Evolutionary conservation across 2,888 invertebrate species (phyloP).

Genomic region (Crocallis elinguaria): DNA sequence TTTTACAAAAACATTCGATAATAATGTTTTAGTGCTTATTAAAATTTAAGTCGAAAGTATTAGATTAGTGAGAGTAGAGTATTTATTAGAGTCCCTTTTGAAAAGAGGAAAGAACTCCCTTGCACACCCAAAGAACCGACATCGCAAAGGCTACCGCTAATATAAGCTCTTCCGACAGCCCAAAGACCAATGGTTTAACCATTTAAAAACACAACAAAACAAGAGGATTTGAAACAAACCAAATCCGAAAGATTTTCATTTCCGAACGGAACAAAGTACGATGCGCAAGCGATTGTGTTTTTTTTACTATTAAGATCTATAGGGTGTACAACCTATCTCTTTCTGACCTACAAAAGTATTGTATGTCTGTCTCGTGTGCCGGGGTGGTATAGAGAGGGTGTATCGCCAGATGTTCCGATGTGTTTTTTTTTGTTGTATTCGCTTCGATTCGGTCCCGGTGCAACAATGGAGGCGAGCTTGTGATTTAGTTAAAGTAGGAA

Average conservation of each 20-base stretch:
- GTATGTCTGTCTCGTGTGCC: constrained; percentile 43
- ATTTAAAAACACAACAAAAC: constrained; percentile 16
- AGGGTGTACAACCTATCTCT: constrained; percentile 43
- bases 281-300: constrained; percentile 53
- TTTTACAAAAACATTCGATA: too few species aligned
- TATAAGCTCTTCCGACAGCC: too few species aligned
- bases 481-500: constrained; percentile 40
- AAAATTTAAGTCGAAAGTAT: too few species aligned
- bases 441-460: constrained; percentile 53
- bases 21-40: too few species aligned
- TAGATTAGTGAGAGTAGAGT: too few species aligned
- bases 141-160: background rate
- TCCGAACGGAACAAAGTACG: constrained; percentile 60
- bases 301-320: constrained; percentile 36
- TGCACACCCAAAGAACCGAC: background rate
- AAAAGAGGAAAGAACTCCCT: too few species aligned
- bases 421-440: constrained; percentile 51
- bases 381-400: constrained; percentile 61
- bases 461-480: constrained; percentile 59
- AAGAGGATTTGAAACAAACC: constrained; percentile 7
- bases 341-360: background rate
- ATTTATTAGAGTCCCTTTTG: too few species aligned
- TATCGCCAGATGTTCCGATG: constrained; percentile 60
- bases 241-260: constrained; percentile 38
- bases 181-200: background rate